A percentile compares a stretch with the other conserved stretches of the same genome.
These are phyloP conservation scores for Propithecus coquereli DNA, from an alignment of 2,113 vertebrate species.

Conservation along the genomic window DNA sequence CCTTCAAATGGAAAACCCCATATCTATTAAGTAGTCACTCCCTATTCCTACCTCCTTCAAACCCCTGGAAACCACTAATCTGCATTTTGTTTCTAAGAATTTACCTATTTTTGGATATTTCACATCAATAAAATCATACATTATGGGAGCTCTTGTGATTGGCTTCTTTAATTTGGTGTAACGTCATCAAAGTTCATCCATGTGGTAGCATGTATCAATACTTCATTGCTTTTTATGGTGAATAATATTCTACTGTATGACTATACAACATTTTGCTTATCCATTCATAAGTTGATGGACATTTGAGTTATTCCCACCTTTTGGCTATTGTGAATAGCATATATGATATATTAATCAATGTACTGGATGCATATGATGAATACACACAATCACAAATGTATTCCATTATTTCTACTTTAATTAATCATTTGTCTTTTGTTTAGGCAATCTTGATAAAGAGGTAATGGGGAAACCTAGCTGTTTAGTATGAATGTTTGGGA, in stretches of 20 bases:
- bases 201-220: background rate
- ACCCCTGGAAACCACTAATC: background rate
- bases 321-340: background rate
- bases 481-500: background rate
- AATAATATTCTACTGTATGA: background rate
- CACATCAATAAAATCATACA: background rate
- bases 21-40: background rate
- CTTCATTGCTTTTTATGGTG: background rate
- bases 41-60: background rate
- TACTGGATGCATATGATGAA: background rate
- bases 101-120: background rate
- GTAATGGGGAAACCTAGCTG: background rate
- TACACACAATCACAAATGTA: background rate
- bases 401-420: background rate
- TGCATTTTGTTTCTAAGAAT: background rate
- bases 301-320: too few relatives aligned
- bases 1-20: background rate
- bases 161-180: background rate
- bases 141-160: background rate
- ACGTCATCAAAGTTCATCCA: background rate
- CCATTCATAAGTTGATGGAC: background rate
- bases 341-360: background rate
- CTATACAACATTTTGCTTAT: background rate
- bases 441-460: background rate
- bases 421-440: background rate